Evolutionary conservation across 2,113 vertebrate genomes (phyloP), one percentile per base, ranked within the genome.

Genomic region (Terrapene triunguis): DNA sequence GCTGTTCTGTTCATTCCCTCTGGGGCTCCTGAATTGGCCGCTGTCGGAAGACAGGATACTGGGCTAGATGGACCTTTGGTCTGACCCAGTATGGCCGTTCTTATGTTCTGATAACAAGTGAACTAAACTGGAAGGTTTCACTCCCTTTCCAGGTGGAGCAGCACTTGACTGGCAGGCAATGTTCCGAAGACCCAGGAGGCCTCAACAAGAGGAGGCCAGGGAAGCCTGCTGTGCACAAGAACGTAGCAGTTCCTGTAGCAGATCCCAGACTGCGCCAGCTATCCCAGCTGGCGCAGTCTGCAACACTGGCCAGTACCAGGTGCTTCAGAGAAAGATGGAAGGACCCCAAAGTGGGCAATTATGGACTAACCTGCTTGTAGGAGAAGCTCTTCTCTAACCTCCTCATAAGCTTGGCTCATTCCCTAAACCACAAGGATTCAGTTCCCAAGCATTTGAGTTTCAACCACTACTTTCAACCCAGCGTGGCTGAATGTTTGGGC

Each of bases 371-470:
- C 72, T 17, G 12, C 27, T 27, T 3, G 3, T 47, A 51, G 32
- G 19, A 4, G 11, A 42, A 81, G 25, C 25, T 93, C 24, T 8
- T 42, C 14, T 29, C 2, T 10, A 55, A 11, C 44, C 69, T 54
- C 9, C 24, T 0, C 1, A 1, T 2, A 4, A 72, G 50, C 9
- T 32, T 13, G 1, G 5, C 5, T 42, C 22, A 76, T 13, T 27
- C 57, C 5, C 74, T 24, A 89, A 85, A 79, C 17, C 50, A 51
- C 11, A 9, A 59, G 24, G 42, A 12, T 69, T 79, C 2, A 48
- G 17, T 50, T 69, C 4, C 10, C 55, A 16, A 44, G 27, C 3
- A 7, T 16, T 48, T 62, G 1, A 12, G 2, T 54, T 78, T 27
- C n/a, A 80, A n/a, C 59, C 80, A 35, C 25, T 72, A 16, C 21